Base-by-base conservation (phyloP, 2,888 invertebrate species). In the Buathra laborator region DNA sequence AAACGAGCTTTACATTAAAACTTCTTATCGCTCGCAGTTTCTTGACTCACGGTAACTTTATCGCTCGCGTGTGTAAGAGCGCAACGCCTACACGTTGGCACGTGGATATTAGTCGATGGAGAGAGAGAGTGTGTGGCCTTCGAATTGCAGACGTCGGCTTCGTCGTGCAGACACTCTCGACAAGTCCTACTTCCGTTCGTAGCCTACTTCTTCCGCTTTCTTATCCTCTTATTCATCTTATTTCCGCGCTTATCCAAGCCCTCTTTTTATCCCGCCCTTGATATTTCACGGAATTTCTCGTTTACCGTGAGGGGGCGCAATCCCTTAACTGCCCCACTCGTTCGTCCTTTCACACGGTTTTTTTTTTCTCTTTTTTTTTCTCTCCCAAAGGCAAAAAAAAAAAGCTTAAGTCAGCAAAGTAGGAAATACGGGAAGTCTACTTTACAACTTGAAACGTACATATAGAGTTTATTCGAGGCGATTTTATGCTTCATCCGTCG, bases 1-100 rank as follows among this genome's bases (percentile, higher is more conserved):
- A 12, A 56, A 56, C 56, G 56, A 56, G 16, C 43, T 19, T 19
- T 10, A 12, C 43, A 43, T 71, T 43, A 43, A 71, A 71, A 71
- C 19, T 53, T 71, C 53, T 53, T 37, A 56, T 71, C 71, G 37
- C 19, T 0, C 10, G 12, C 53, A 37, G 37, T 14, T 56, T 43
- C 71, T 53, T 14, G 6, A 62, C 12, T 32, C 32, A 14, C 51
- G 53, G 56, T 5, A 24, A 70, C 70, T 70, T 70, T 53, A 16
- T 53, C 16, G 10, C 4, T 16, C 37, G 12, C 16, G 19, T 19
- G 46, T 68, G 5, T 19, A 43, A 53, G 37, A 12, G 19, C 19
- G 4, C 32, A 43, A 19, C 14, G 53, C 37, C 43, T 7, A 14
- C 16, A 56, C 43, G 14, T 53, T 56, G 6, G 7, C 53, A 1